phyloP scores from a whole-genome alignment of 1,140 invertebrate species.

The Venturia canescens region DNA sequence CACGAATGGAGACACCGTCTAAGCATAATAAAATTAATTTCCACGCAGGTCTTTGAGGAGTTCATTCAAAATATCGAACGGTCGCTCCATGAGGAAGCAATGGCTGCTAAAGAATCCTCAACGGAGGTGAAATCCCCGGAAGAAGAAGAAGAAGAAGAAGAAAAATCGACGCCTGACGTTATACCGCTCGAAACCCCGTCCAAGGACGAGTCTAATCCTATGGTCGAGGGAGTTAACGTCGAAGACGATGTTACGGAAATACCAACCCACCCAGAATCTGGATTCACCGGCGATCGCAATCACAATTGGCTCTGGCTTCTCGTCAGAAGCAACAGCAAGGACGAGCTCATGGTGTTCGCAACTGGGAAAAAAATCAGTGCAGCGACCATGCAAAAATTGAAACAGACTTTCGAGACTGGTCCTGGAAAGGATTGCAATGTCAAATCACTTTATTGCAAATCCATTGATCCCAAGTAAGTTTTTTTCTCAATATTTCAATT shows the following conservation, averaged over 20 bases:
- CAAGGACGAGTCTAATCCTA: background rate
- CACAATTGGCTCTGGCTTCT: constrained; percentile 69
- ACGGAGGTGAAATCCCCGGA: background rate
- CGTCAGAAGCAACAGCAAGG: constrained; percentile 71
- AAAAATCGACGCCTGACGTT: background rate
- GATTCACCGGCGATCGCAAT: constrained; percentile 48
- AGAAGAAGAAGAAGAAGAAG: background rate
- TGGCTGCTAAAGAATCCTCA: constrained; percentile 5
- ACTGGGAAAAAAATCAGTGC: constrained; percentile 71
- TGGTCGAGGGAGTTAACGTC: background rate
- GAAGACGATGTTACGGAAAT: background rate
- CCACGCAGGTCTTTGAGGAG: constrained; percentile 67
- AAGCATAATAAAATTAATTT: constrained; percentile 1
- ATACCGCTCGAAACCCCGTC: background rate
- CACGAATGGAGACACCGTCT: background rate
- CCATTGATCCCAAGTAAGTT: constrained; percentile 67
- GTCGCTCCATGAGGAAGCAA: constrained; percentile 41
- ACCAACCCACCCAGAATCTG: background rate
- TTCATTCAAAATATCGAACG: constrained; percentile 58
- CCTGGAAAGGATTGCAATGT: constrained; percentile 72
- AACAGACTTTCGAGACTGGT: constrained; percentile 67
- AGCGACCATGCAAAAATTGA: constrained; percentile 68
- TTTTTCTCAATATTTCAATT: constrained; percentile 16
- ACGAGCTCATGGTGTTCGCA: constrained; percentile 73
- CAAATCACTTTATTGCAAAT: constrained; percentile 74